Percentiles rank a stretch among this genome's conserved stretches.
Evolutionary conservation across 2,888 invertebrate genomes (phyloP).

Genomic region (Pseudococcus viburni): DNA sequence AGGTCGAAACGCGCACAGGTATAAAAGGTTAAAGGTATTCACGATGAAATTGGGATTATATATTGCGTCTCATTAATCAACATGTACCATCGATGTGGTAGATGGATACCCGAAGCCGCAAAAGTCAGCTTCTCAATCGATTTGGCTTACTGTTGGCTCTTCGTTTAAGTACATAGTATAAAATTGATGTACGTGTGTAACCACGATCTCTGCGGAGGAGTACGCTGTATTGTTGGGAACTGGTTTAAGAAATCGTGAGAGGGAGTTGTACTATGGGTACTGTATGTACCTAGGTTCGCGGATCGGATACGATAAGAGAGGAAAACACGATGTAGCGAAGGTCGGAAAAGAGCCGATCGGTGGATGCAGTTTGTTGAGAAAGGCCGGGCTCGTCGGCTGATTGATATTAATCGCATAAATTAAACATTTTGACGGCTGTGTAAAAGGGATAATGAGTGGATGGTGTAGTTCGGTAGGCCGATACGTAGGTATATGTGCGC

Average conservation of each 20-base stretch:
- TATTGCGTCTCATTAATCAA: constrained; percentile 19
- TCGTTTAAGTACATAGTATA: neutral
- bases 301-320: neutral
- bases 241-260: neutral
- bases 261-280: too few species aligned
- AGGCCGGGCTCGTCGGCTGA: constrained; percentile 38
- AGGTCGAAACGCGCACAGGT: neutral
- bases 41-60: constrained; percentile 18
- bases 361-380: neutral
- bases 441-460: constrained; percentile 65
- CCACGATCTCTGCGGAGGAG: neutral
- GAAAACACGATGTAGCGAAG: neutral
- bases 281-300: neutral
- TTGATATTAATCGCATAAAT: constrained; percentile 66
- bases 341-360: neutral
- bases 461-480: constrained; percentile 39
- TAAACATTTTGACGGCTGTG: constrained; percentile 65
- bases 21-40: constrained; percentile 6
- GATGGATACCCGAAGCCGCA: constrained; percentile 23
- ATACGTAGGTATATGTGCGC: neutral
- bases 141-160: neutral
- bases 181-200: neutral
- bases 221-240: neutral
- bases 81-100: neutral
- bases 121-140: constrained; percentile 25